A percentile compares a stretch with the other conserved stretches of the same genome.
These are phyloP conservation scores for Fragum sueziense DNA, from an alignment of 2,888 invertebrate genomes.

Conservation along the genomic window DNA sequence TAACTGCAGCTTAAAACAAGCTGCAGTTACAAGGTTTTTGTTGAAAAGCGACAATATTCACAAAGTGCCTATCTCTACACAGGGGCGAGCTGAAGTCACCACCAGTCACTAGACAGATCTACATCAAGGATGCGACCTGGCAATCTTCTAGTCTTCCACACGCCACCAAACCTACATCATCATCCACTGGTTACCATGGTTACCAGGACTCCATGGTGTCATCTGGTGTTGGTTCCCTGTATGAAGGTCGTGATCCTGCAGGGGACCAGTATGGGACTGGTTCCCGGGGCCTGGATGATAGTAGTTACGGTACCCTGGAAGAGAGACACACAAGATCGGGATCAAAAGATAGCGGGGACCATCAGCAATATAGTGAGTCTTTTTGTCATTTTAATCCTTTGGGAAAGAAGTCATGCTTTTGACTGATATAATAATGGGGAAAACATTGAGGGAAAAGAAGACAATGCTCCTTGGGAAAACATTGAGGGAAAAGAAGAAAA, in stretches of 20 bases:
- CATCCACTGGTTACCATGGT: conserved; percentile 60
- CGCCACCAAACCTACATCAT: conserved; percentile 22
- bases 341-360: conserved; percentile 73
- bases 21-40: too few relatives aligned
- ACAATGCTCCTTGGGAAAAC: too few relatives aligned
- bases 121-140: conserved; percentile 57
- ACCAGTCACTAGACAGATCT: conserved; percentile 47
- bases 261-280: conserved; percentile 61
- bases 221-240: conserved; percentile 71
- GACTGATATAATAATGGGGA: too few relatives aligned
- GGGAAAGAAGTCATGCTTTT: too few relatives aligned
- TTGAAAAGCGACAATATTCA: too few relatives aligned
- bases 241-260: conserved; percentile 65
- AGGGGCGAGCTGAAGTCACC: conserved; percentile 65
- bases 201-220: conserved; percentile 73
- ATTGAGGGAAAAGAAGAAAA: background rate
- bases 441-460: too few relatives aligned
- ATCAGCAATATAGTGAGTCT: conserved; percentile 64
- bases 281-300: conserved; percentile 59
- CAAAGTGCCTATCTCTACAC: conserved; percentile 17
- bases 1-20: too few relatives aligned
- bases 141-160: conserved; percentile 60
- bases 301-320: conserved; percentile 69
- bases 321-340: conserved; percentile 69
- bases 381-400: too few relatives aligned